Evolutionary conservation across 2,113 vertebrate genomes (phyloP).

Genomic region (Mesembrinibis cayennensis): DNA sequence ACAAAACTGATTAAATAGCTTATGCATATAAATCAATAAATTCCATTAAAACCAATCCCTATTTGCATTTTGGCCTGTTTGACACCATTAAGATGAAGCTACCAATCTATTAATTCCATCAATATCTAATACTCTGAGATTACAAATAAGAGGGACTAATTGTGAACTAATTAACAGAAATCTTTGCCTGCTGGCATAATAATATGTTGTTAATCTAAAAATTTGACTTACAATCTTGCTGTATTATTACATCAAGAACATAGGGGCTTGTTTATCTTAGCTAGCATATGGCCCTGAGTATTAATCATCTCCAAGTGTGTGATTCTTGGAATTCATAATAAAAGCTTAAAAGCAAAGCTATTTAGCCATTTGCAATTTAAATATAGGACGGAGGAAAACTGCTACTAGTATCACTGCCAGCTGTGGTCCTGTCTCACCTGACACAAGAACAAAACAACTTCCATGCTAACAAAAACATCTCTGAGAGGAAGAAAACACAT

Average conservation of each 20-base stretch:
- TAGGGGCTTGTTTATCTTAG: not conserved
- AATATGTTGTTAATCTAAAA: conserved; percentile 27
- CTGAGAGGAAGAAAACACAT: not conserved
- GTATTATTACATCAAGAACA: not conserved
- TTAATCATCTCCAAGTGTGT: not conserved
- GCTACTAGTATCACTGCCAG: not conserved
- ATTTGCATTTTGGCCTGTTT: conserved; percentile 44
- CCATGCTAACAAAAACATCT: not conserved
- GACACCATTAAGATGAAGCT: not conserved
- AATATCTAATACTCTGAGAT: conserved; percentile 35
- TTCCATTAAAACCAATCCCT: not conserved
- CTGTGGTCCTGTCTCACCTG: not conserved
- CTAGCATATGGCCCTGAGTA: not conserved
- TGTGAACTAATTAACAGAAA: conserved; percentile 42
- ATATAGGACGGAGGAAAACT: not conserved
- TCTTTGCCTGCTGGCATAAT: conserved; percentile 26
- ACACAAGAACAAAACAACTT: not conserved
- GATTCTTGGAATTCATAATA: not conserved
- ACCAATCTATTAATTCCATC: conserved; percentile 47
- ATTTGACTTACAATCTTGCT: not conserved
- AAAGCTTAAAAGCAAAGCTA: not conserved
- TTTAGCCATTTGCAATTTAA: not conserved
- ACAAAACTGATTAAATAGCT: not conserved
- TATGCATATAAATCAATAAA: conserved; percentile 24
- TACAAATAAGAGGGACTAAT: conserved; percentile 20